A percentile compares a stretch with the other conserved stretches of the same genome.
phyloP scores from a whole-genome alignment of 2,888 invertebrate species.

The Drosophila flavopinicola region DNA sequence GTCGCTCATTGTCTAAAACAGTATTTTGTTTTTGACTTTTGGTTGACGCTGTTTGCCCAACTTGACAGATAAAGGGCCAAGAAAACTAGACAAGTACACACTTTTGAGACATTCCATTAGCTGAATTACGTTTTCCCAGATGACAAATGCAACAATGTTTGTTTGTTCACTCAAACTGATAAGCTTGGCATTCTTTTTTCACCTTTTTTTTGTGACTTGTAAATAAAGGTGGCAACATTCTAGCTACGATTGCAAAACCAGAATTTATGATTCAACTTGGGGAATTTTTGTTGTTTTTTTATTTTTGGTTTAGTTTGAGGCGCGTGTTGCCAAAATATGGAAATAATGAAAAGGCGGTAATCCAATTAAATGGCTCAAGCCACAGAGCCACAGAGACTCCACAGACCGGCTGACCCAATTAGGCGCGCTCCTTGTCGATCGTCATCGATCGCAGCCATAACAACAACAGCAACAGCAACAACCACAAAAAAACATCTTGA shows the following conservation, averaged over 20 bases:
- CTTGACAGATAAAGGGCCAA: constrained; percentile 54
- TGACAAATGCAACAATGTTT: constrained; percentile 55
- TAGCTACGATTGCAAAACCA: constrained; percentile 42
- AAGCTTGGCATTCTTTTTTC: constrained; percentile 52
- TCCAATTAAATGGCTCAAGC: constrained; percentile 79
- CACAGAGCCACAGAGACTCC: constrained; percentile 23
- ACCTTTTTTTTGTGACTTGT: constrained; percentile 24
- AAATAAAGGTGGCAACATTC: constrained; percentile 43
- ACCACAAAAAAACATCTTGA: constrained; percentile 53
- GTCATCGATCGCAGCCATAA: constrained; percentile 35
- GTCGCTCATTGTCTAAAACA: constrained; percentile 58
- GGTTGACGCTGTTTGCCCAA: constrained; percentile 47
- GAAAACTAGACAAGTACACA: constrained; percentile 32
- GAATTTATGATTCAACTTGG: constrained; percentile 39
- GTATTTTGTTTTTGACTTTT: too few species aligned
- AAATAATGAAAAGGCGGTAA: constrained; percentile 81
- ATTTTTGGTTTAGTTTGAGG: too few species aligned
- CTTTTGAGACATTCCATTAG: constrained; percentile 52
- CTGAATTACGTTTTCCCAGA: constrained; percentile 42
- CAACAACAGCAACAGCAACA: neutral
- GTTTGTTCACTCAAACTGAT: constrained; percentile 60
- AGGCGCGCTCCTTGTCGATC: constrained; percentile 65
- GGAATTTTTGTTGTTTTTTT: neutral
- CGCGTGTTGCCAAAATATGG: constrained; percentile 60
- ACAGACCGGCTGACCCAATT: constrained; percentile 79